Percentiles rank a stretch among this genome's conserved stretches.
phyloP scores from a whole-genome alignment of 2,888 invertebrate genomes.

The Sicus ferrugineus region DNA sequence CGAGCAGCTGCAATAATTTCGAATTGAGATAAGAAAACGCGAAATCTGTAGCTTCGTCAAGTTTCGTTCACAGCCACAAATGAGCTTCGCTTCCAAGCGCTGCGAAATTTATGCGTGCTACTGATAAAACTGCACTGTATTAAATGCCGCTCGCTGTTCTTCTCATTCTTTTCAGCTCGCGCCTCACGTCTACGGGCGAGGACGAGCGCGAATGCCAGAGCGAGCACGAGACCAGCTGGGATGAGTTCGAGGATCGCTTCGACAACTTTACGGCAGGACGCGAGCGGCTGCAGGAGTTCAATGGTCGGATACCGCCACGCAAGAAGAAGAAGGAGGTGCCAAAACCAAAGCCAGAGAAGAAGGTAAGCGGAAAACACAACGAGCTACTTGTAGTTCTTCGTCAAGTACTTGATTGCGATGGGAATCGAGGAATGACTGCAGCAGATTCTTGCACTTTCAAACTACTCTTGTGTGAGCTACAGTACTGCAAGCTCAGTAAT shows the following conservation, averaged over 20 bases:
- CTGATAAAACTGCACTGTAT: constrained; percentile 1
- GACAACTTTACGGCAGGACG: constrained; percentile 63
- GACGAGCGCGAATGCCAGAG: constrained; percentile 64
- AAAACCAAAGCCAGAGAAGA: constrained; percentile 53
- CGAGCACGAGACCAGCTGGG: constrained; percentile 64
- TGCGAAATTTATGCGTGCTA: constrained; percentile 16
- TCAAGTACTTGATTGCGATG: neutral
- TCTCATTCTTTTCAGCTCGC: constrained; percentile 53
- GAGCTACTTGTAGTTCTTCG: neutral
- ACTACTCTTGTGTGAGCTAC: neutral
- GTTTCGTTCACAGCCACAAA: constrained; percentile 2
- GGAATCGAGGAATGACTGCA: neutral
- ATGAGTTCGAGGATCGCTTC: constrained; percentile 63
- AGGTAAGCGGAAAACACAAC: constrained; percentile 47
- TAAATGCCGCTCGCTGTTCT: constrained; percentile 16
- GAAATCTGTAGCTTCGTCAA: neutral
- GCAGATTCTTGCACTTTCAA: neutral
- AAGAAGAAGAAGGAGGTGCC: constrained; percentile 62
- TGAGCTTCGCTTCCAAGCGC: constrained; percentile 10
- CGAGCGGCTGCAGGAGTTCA: constrained; percentile 64
- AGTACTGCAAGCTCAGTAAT: neutral
- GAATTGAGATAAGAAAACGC: constrained; percentile 24
- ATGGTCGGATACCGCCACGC: constrained; percentile 63
- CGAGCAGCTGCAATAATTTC: constrained; percentile 11
- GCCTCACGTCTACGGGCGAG: constrained; percentile 64